phyloP scores from a whole-genome alignment of 2,888 invertebrate species.

The Piscicola geometra region DNA sequence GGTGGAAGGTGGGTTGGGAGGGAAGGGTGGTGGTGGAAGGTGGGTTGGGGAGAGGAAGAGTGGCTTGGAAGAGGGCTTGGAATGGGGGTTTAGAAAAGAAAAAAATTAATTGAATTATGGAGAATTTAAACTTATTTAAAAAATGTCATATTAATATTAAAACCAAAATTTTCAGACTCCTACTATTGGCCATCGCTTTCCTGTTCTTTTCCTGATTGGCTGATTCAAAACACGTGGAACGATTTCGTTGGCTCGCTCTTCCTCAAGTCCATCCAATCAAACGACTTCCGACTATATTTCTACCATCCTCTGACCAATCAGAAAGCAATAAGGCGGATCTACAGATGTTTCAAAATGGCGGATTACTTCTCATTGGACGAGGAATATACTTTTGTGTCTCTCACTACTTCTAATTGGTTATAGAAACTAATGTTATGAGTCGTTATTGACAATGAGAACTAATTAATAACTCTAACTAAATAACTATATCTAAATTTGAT shows the following conservation, averaged over 20 bases:
- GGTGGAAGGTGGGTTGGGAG: too few relatives aligned
- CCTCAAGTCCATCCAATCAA: constrained; percentile 21
- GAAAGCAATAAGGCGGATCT: background rate
- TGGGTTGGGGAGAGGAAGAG: too few relatives aligned
- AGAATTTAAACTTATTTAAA: too few relatives aligned
- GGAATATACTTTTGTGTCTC: constrained; percentile 29
- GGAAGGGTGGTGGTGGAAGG: too few relatives aligned
- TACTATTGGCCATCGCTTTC: constrained; percentile 35
- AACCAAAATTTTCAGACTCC: constrained; percentile 35
- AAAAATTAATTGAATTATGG: too few relatives aligned
- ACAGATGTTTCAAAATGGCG: constrained; percentile 19
- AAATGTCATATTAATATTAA: too few relatives aligned
- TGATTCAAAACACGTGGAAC: constrained; percentile 37
- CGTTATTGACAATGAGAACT: background rate
- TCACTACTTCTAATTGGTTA: constrained; percentile 21
- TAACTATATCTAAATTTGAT: background rate
- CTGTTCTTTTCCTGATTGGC: constrained; percentile 38
- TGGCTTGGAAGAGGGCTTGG: too few relatives aligned
- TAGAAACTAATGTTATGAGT: background rate
- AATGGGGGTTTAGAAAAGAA: too few relatives aligned
- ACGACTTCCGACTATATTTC: background rate
- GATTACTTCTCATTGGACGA: constrained; percentile 26
- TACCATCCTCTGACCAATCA: constrained; percentile 6
- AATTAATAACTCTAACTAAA: background rate
- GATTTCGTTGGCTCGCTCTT: constrained; percentile 35